Conservation (phyloP, 1,140 invertebrate genomes). For the Bombus picipes region DNA sequence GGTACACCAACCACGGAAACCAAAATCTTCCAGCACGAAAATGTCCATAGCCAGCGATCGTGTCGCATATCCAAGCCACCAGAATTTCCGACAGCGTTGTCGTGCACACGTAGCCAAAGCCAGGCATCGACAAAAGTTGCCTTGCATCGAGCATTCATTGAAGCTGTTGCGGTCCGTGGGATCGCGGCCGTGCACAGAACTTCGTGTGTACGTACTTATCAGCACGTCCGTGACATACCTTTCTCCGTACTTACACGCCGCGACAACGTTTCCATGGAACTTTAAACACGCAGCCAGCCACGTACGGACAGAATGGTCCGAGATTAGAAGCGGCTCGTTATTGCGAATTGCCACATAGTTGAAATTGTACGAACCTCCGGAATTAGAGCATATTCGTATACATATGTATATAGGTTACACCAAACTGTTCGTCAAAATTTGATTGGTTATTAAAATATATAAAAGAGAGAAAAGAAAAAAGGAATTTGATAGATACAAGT, state of each 20-base stretch:
- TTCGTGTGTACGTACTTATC: conserved; percentile 34
- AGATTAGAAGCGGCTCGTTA: conserved; percentile 63
- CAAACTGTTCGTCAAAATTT: too few species aligned
- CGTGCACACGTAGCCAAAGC: background rate
- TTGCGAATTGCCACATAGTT: conserved; percentile 63
- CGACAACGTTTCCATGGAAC: conserved; percentile 44
- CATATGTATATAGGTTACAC: too few species aligned
- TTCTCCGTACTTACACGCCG: conserved; percentile 38
- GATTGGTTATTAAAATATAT: too few species aligned
- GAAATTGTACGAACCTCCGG: conserved; percentile 50
- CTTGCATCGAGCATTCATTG: conserved; percentile 20
- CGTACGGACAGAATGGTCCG: conserved; percentile 50
- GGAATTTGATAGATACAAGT: too few species aligned
- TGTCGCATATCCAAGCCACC: conserved; percentile 5
- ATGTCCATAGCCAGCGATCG: background rate
- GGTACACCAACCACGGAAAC: background rate
- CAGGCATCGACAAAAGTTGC: conserved; percentile 13
- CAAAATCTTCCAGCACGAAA: background rate
- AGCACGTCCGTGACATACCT: conserved; percentile 52
- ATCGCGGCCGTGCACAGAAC: background rate
- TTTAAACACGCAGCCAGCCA: conserved; percentile 51
- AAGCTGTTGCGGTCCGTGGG: background rate
- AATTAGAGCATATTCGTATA: conserved; percentile 20
- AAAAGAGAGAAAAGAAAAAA: too few species aligned
- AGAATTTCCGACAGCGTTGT: background rate